Percentiles rank a stretch among this genome's conserved stretches.
These are phyloP conservation scores for Endotricha flammealis DNA, from an alignment of 2,888 invertebrate species.

Conservation along the genomic window DNA sequence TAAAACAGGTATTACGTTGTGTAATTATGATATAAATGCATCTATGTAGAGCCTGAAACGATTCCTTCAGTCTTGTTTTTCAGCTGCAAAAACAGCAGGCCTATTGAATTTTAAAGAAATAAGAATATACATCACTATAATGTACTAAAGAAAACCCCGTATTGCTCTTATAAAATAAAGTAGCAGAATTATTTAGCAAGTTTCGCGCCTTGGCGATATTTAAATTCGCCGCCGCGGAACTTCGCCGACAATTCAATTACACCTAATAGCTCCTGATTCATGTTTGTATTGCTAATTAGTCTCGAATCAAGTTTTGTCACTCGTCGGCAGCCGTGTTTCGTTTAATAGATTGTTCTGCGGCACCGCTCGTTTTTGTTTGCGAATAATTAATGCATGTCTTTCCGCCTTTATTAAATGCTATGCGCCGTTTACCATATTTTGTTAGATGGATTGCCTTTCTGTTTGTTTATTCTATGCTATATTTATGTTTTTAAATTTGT, in stretches of 20 bases:
- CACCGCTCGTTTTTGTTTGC: slow-evolving; percentile 51
- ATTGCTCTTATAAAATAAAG: slow-evolving; percentile 8
- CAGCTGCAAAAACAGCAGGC: too few relatives aligned
- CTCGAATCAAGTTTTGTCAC: slow-evolving; percentile 75
- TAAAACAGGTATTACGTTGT: slow-evolving; percentile 14
- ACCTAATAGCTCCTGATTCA: slow-evolving; percentile 78
- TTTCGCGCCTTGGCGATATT: slow-evolving; percentile 60
- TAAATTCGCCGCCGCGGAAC: slow-evolving; percentile 56
- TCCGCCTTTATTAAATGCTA: slow-evolving; percentile 26
- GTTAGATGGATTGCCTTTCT: slow-evolving; percentile 4
- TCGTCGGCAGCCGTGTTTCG: slow-evolving; percentile 65
- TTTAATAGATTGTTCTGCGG: slow-evolving; percentile 64
- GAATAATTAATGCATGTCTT: slow-evolving; percentile 51
- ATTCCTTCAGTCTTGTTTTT: too few relatives aligned
- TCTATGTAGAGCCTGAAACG: too few relatives aligned
- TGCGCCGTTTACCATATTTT: slow-evolving; percentile 1
- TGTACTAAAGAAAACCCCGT: too few relatives aligned
- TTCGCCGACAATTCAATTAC: slow-evolving; percentile 73
- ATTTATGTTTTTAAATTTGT: background rate
- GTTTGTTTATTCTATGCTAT: background rate
- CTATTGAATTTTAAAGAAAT: too few relatives aligned
- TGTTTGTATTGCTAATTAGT: slow-evolving; percentile 78
- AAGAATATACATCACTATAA: too few relatives aligned
- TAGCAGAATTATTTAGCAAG: slow-evolving; percentile 18
- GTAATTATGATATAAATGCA: too few relatives aligned